These are phyloP conservation scores for Poeciliopsis turneri DNA, from an alignment of 2,797 vertebrate species.

Conservation along the genomic window DNA sequence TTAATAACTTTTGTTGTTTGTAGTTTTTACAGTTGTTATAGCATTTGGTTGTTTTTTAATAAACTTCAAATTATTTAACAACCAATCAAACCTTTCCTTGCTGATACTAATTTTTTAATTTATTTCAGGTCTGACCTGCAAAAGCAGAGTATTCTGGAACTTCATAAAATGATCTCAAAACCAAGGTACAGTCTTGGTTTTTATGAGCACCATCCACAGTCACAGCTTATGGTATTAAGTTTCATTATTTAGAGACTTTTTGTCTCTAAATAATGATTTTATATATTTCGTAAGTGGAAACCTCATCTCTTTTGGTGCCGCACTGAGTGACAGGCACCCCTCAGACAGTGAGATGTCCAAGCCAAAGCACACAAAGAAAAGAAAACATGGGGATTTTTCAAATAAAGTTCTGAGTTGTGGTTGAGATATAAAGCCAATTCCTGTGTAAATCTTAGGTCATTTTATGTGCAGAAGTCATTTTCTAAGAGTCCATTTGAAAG, in stretches of 20 bases:
- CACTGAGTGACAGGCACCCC: constrained; percentile 54
- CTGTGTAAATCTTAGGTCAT: constrained; percentile 15
- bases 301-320: constrained; percentile 16
- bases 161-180: not conserved
- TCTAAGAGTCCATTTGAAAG: constrained; percentile 13
- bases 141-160: not conserved
- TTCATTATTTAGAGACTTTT: constrained; percentile 42
- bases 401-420: constrained; percentile 11
- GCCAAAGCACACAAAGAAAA: constrained; percentile 25
- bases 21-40: not conserved
- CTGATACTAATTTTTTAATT: not conserved
- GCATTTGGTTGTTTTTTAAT: not conserved
- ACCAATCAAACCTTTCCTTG: not conserved
- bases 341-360: constrained; percentile 24
- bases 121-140: not conserved
- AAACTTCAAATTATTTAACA: not conserved
- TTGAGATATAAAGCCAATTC: constrained; percentile 22
- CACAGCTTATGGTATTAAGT: constrained; percentile 66
- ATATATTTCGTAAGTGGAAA: constrained; percentile 58
- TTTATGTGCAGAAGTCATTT: constrained; percentile 20
- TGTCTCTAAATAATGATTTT: constrained; percentile 65
- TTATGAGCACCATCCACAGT: constrained; percentile 47
- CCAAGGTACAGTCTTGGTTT: constrained; percentile 25
- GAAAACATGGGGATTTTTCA: constrained; percentile 19
- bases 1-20: not conserved